These are phyloP conservation scores for Eciton burchellii DNA, from an alignment of 1,140 invertebrate genomes.

Conservation along the genomic window DNA sequence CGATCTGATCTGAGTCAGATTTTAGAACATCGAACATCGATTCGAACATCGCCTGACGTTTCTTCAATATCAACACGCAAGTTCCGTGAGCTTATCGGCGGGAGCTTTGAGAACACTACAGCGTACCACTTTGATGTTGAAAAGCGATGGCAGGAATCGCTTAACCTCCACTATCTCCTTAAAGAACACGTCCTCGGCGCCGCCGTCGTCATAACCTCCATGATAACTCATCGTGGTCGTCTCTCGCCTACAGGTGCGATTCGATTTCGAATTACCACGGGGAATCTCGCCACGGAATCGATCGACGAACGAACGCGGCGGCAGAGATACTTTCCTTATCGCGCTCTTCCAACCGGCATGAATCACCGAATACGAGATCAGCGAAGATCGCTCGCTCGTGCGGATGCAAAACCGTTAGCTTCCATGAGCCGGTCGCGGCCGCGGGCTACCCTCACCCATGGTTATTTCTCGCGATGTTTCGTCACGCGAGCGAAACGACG, in stretches of 20 bases:
- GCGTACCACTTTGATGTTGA: constrained; percentile 86
- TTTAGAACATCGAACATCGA: too few species aligned
- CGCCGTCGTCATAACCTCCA: constrained; percentile 24
- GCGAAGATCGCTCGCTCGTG: background rate
- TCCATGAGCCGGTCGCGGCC: constrained; percentile 48
- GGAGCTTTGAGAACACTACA: background rate
- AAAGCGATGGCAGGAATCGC: constrained; percentile 83
- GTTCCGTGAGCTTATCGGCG: background rate
- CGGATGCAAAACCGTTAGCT: constrained; percentile 50
- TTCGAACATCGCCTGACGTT: too few species aligned
- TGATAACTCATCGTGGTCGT: constrained; percentile 66
- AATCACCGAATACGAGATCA: background rate
- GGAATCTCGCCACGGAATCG: background rate
- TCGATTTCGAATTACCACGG: background rate
- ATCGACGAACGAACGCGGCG: background rate
- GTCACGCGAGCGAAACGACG: constrained; percentile 15
- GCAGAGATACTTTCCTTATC: background rate
- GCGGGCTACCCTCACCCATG: constrained; percentile 42
- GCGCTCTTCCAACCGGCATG: background rate
- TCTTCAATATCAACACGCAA: background rate
- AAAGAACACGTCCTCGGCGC: constrained; percentile 79
- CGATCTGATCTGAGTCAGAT: too few species aligned
- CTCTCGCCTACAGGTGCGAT: constrained; percentile 18
- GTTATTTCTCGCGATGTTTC: constrained; percentile 11
- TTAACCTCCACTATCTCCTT: constrained; percentile 83